Evolutionary conservation across 2,113 vertebrate genomes (phyloP).

Genomic region (Brachypteracias leptosomus): DNA sequence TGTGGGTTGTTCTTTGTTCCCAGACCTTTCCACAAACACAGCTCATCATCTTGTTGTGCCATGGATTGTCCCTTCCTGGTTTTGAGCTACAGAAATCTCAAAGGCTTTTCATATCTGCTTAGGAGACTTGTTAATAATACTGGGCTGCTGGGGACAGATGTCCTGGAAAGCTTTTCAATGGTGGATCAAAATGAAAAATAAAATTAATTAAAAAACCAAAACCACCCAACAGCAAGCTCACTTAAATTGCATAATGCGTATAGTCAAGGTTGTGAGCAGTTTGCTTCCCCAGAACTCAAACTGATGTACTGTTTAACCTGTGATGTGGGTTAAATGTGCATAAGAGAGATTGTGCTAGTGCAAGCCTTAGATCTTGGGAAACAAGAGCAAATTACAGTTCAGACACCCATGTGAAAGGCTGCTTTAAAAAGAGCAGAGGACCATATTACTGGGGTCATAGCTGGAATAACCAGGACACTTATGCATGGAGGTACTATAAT

Average conservation of each 20-base stretch:
- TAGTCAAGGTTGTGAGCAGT: neutral
- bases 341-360: neutral
- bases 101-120: neutral
- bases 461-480: neutral
- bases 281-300: neutral
- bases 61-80: neutral
- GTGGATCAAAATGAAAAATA: neutral
- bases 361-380: neutral
- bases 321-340: neutral
- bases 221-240: neutral
- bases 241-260: neutral
- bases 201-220: rapidly evolving
- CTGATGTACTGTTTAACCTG: neutral
- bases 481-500: neutral
- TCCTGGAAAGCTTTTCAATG: neutral
- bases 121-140: neutral
- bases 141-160: neutral
- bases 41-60: neutral
- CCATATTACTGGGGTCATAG: neutral
- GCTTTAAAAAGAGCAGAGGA: neutral
- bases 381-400: neutral
- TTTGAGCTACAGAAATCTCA: neutral
- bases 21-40: neutral
- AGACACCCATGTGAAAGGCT: neutral
- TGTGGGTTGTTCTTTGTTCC: neutral